Evolutionary conservation across 2,888 invertebrate genomes (phyloP).

Genomic region (Drosophila fulvimacula): DNA sequence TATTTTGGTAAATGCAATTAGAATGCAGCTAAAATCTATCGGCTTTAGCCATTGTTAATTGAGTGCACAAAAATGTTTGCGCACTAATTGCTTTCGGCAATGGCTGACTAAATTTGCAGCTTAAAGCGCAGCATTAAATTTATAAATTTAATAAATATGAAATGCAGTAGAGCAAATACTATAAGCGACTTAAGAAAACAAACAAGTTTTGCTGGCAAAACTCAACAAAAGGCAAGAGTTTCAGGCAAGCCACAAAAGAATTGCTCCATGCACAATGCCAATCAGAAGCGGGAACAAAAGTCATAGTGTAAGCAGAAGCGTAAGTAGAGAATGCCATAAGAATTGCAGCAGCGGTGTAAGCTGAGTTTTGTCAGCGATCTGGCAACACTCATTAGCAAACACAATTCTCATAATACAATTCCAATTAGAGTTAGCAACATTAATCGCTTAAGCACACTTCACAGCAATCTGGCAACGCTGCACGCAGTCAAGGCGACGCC

Average conservation of each 20-base stretch:
- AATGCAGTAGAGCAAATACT: not conserved
- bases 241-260: slow-evolving; percentile 17
- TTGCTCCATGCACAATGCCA: slow-evolving; percentile 25
- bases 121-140: not conserved
- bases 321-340: not conserved
- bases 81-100: slow-evolving; percentile 30
- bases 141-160: slow-evolving; percentile 1
- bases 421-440: not conserved
- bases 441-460: slow-evolving; percentile 6
- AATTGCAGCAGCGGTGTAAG: not conserved
- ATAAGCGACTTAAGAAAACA: slow-evolving; percentile 17
- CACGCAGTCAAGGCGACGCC: not conserved
- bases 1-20: slow-evolving; percentile 34
- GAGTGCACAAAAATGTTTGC: slow-evolving; percentile 36
- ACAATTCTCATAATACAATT: not conserved
- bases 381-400: not conserved
- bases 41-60: slow-evolving; percentile 36
- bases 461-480: slow-evolving; percentile 35
- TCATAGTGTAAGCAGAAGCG: not conserved
- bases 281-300: not conserved
- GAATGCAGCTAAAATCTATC: slow-evolving; percentile 2
- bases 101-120: not conserved
- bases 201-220: slow-evolving; percentile 2
- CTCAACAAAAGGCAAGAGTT: slow-evolving; percentile 4
- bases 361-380: not conserved